A percentile compares a stretch with the other conserved stretches of the same genome.
phyloP scores from a whole-genome alignment of 2,113 vertebrate genomes.

The Chaetops frenatus region DNA sequence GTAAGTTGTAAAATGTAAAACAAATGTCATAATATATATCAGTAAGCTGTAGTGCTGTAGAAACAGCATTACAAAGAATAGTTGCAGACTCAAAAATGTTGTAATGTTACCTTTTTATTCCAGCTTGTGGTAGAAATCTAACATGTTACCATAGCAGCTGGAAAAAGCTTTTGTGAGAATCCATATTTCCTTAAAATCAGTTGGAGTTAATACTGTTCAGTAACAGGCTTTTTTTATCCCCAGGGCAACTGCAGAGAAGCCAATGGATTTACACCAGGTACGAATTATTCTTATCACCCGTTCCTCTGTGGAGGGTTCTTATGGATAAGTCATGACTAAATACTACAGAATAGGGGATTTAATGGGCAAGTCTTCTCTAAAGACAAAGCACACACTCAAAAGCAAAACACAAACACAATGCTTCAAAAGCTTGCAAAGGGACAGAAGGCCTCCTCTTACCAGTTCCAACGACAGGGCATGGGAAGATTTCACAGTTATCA shows the following conservation, averaged over 20 bases:
- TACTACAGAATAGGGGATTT: neutral
- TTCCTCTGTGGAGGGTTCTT: neutral
- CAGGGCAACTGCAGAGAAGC: neutral
- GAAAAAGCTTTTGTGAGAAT: neutral
- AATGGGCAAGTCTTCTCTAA: neutral
- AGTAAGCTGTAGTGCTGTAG: neutral
- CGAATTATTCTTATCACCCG: neutral
- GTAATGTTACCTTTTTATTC: neutral
- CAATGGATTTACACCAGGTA: neutral
- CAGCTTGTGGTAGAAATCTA: neutral
- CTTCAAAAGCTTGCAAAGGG: neutral
- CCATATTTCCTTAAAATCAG: neutral
- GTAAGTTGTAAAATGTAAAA: neutral
- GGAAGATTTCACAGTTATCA: slow-evolving; percentile 96
- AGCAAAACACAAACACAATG: neutral
- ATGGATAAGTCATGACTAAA: neutral
- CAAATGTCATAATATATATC: neutral
- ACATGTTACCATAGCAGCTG: neutral
- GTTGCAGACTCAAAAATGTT: neutral
- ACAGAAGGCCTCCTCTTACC: slow-evolving; percentile 69
- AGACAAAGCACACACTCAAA: neutral
- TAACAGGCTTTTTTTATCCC: neutral
- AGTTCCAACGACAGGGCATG: slow-evolving; percentile 88
- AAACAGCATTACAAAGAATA: neutral
- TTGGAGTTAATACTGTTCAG: neutral